Conservation (phyloP, 30 jellyfish, hydroid and myxozoan genomes). For the Phacellophora camtschatica region DNA sequence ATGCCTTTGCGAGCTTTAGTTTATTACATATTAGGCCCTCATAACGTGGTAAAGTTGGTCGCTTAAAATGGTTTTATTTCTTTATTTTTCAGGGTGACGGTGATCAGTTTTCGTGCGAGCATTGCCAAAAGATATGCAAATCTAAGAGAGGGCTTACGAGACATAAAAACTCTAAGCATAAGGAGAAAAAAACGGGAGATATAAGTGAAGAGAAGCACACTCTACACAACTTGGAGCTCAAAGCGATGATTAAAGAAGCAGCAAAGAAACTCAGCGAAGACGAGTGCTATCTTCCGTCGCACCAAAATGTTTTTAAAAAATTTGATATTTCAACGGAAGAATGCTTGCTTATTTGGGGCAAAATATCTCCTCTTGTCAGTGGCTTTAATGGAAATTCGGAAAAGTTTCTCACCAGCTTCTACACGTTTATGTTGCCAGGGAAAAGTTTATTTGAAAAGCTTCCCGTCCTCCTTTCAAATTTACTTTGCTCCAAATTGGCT, state of each 20-base stretch:
- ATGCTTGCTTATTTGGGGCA: background rate
- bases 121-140: background rate
- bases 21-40: too few species aligned
- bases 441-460: background rate
- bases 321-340: constrained; percentile 4
- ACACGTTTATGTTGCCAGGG: background rate
- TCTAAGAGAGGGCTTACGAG: background rate
- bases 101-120: background rate
- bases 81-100: background rate
- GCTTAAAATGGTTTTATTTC: background rate
- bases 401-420: constrained; percentile 6
- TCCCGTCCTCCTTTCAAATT: constrained; percentile 2
- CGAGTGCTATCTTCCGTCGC: background rate
- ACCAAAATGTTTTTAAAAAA: background rate
- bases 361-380: background rate
- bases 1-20: too few species aligned
- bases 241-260: background rate
- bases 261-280: background rate
- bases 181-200: background rate
- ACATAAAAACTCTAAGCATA: background rate
- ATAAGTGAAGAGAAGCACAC: background rate
- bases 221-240: background rate
- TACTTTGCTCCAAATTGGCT: constrained; percentile 45
- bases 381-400: constrained; percentile 11
- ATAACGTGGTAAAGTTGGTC: too few species aligned